Conservation (phyloP, 2,797 vertebrate genomes). For the Carcharodon carcharias region DNA sequence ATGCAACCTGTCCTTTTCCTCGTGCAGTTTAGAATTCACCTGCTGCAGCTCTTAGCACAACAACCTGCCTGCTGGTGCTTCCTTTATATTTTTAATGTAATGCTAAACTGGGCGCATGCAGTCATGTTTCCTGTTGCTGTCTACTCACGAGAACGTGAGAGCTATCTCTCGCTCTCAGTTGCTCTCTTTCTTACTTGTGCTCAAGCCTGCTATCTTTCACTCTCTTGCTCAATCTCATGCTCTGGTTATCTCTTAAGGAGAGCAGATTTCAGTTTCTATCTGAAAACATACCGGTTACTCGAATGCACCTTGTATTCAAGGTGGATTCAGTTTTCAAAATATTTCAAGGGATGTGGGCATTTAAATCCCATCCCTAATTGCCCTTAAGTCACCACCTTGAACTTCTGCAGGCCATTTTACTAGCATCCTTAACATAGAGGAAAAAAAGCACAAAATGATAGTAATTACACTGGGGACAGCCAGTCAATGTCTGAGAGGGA, state of each 20-base stretch:
- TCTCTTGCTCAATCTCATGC: not conserved
- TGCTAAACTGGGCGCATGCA: not conserved
- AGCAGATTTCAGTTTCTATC: not conserved
- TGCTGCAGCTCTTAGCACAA: not conserved
- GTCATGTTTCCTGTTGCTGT: not conserved
- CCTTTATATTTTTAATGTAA: not conserved
- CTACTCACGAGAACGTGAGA: not conserved
- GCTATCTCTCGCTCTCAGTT: not conserved
- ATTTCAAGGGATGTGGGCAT: too few relatives aligned
- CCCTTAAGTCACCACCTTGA: too few relatives aligned
- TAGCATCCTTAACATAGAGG: too few relatives aligned
- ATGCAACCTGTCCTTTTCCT: constrained; percentile 5
- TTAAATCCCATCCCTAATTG: too few relatives aligned
- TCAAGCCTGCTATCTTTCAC: not conserved
- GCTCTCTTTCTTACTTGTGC: not conserved
- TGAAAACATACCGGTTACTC: not conserved
- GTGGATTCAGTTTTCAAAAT: not conserved
- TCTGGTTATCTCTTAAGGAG: not conserved
- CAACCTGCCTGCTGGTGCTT: not conserved
- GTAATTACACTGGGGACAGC: not conserved
- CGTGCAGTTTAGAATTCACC: not conserved
- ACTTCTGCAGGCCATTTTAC: too few relatives aligned
- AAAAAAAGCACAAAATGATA: not conserved
- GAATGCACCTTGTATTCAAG: not conserved
- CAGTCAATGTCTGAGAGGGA: not conserved